Conservation (phyloP, 2,113 vertebrate genomes). For the Cyrtonyx montezumae region DNA sequence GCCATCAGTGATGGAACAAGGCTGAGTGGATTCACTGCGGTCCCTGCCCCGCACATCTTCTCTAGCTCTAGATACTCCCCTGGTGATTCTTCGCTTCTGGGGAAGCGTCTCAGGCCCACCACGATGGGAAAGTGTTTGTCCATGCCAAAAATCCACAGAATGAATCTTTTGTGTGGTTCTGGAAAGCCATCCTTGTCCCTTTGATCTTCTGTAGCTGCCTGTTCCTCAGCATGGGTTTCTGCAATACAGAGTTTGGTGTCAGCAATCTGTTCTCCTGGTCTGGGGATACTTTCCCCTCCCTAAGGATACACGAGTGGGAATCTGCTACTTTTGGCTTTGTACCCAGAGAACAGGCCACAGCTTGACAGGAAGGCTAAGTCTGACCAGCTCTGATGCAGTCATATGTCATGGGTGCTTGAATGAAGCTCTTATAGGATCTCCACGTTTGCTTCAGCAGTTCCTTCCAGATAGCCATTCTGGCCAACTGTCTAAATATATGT, state of each 20-base stretch:
- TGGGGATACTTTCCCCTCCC: not conserved
- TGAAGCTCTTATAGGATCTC: constrained; percentile 10
- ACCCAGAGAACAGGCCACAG: not conserved
- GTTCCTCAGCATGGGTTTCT: not conserved
- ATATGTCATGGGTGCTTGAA: not conserved
- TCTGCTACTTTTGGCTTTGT: constrained; percentile 45
- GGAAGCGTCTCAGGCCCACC: not conserved
- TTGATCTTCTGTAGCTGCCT: not conserved
- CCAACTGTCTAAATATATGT: not conserved
- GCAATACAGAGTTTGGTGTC: not conserved
- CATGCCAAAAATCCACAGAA: constrained; percentile 3
- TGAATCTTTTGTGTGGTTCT: not conserved
- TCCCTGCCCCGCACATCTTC: not conserved
- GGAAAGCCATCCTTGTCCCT: not conserved
- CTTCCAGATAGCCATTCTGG: not conserved
- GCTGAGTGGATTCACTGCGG: not conserved
- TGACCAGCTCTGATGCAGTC: not conserved
- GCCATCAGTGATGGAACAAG: not conserved
- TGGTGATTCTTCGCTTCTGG: not conserved
- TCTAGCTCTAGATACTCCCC: not conserved
- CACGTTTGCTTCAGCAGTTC: not conserved
- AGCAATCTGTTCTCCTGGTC: not conserved
- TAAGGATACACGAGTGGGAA: not conserved
- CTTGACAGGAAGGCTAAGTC: not conserved
- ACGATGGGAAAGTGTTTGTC: not conserved